phyloP scores from a whole-genome alignment of 1,140 invertebrate genomes.

The Drosophila kurseongensis region DNA sequence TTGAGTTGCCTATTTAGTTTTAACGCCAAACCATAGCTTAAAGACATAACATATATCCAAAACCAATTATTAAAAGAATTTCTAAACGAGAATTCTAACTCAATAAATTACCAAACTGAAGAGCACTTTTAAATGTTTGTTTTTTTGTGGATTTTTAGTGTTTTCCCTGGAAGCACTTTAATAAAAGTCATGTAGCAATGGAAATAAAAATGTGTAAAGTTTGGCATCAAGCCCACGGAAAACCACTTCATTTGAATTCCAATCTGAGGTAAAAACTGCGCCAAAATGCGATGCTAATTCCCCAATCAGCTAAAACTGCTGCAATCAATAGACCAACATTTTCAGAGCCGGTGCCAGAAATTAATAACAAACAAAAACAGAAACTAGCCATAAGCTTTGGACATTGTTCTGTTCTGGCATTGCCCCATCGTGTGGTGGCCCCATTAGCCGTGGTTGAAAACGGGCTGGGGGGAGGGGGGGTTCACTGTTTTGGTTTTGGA shows the following conservation, averaged over 20 bases:
- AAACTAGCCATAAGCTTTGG: conserved; percentile 65
- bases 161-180: too few relatives aligned
- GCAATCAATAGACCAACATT: conserved; percentile 20
- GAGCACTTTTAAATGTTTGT: background rate
- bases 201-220: too few relatives aligned
- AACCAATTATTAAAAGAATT: background rate
- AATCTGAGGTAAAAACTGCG: conserved; percentile 3
- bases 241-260: conserved; percentile 1
- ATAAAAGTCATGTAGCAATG: background rate
- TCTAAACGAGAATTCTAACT: conserved; percentile 3
- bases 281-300: conserved; percentile 16
- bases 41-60: conserved; percentile 16
- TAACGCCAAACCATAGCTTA: conserved; percentile 50
- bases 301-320: conserved; percentile 9
- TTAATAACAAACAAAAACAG: conserved; percentile 61
- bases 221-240: too few relatives aligned
- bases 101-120: conserved; percentile 32
- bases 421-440: conserved; percentile 64
- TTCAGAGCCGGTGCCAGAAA: conserved; percentile 39
- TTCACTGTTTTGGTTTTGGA: conserved; percentile 59
- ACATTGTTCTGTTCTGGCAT: conserved; percentile 40
- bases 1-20: conserved; percentile 39
- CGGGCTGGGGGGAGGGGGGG: background rate
- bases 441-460: conserved; percentile 46
- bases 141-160: too few relatives aligned